Percentiles rank a stretch among this genome's conserved stretches.
These are phyloP conservation scores for Eumacrocentrus americanus DNA, from an alignment of 2,888 invertebrate genomes.

Conservation along the genomic window DNA sequence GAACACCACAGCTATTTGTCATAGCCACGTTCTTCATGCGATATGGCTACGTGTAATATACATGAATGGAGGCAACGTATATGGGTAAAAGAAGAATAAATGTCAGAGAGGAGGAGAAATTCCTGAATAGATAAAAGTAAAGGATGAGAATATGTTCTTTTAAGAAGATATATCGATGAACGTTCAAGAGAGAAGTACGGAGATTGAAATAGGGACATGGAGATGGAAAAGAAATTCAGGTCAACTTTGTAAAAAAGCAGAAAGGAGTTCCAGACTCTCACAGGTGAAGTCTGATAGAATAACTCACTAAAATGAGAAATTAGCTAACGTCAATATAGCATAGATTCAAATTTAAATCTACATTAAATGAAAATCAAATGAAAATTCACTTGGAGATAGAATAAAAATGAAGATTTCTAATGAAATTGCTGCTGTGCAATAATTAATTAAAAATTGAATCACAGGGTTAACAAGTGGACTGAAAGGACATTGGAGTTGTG, in stretches of 20 bases:
- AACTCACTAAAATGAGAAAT: too few species aligned
- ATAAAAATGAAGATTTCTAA: not conserved
- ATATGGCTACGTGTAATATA: too few species aligned
- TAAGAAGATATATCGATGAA: not conserved
- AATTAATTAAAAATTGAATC: too few species aligned
- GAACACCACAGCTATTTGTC: conserved; percentile 13
- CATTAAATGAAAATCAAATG: not conserved
- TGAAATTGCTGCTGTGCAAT: too few species aligned
- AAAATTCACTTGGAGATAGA: not conserved
- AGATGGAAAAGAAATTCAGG: not conserved
- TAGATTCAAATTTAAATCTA: too few species aligned
- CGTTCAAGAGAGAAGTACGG: not conserved
- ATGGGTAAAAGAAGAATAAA: not conserved
- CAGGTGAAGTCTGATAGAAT: too few species aligned
- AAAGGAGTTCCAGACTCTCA: not conserved
- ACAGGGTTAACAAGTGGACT: too few species aligned
- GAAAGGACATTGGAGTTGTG: not conserved
- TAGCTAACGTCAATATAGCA: too few species aligned
- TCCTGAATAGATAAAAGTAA: not conserved
- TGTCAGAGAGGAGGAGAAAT: not conserved
- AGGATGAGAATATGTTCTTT: not conserved
- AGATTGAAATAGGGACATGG: not conserved
- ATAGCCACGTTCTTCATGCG: not conserved
- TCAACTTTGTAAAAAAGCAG: not conserved
- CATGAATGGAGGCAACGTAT: not conserved